These are phyloP conservation scores for Lacerta viridis DNA, from an alignment of 2,797 vertebrate species.

Conservation along the genomic window DNA sequence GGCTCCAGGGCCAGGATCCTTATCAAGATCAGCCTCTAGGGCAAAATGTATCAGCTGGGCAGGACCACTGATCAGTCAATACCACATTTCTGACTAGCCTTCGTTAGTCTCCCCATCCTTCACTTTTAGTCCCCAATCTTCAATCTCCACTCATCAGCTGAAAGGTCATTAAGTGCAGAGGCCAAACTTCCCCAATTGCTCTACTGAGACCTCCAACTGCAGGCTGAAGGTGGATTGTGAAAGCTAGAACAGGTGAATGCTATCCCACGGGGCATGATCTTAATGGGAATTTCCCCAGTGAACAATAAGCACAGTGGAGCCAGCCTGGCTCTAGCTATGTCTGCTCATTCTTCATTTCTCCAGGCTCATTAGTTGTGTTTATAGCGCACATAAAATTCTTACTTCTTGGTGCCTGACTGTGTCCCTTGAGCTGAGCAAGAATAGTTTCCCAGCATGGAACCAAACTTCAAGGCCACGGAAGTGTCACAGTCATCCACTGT, in stretches of 20 bases:
- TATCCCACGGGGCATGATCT: not conserved
- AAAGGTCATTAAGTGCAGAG: not conserved
- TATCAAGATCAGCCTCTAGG: too few relatives aligned
- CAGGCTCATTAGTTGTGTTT: not conserved
- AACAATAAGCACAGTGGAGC: not conserved
- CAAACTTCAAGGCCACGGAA: conserved; percentile 90
- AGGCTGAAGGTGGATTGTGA: not conserved
- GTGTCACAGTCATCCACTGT: conserved; percentile 92
- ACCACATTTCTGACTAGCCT: too few relatives aligned
- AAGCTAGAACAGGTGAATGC: not conserved
- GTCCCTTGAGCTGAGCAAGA: conserved; percentile 93
- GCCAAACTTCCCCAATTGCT: not conserved
- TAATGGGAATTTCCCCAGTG: not conserved
- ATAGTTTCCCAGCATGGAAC: conserved; percentile 89
- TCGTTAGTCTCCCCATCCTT: not conserved
- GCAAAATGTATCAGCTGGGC: too few relatives aligned
- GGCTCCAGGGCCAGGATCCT: too few relatives aligned
- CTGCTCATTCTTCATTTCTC: not conserved
- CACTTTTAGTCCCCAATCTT: not conserved
- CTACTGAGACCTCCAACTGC: not conserved
- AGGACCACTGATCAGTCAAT: too few relatives aligned
- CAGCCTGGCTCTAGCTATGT: not conserved
- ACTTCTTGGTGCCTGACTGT: conserved; percentile 96
- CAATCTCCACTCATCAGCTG: not conserved
- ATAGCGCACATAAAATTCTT: conserved; percentile 61